Evolutionary conservation across 2,888 invertebrate genomes (phyloP).

Genomic region (Drosophila mayaguana): DNA sequence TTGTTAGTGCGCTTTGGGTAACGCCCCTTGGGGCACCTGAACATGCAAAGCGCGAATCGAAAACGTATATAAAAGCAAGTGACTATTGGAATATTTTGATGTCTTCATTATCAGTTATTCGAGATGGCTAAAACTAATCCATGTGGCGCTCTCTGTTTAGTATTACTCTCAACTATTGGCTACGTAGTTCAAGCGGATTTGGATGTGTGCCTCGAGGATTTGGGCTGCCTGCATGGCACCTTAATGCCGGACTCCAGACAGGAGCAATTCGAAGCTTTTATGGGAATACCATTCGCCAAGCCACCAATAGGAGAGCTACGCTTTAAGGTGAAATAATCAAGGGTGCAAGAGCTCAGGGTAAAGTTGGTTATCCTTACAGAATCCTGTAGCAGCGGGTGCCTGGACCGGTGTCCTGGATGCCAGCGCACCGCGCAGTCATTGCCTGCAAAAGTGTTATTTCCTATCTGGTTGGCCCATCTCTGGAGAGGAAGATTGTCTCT

Average conservation of each 20-base stretch:
- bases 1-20: background rate
- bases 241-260: constrained; percentile 70
- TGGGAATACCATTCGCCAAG: constrained; percentile 83
- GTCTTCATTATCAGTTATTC: background rate
- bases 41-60: constrained; percentile 22
- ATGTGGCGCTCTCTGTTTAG: background rate
- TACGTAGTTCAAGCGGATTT: constrained; percentile 28
- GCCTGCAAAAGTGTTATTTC: constrained; percentile 85
- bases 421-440: constrained; percentile 81
- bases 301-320: constrained; percentile 82
- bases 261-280: constrained; percentile 81
- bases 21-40: background rate
- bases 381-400: constrained; percentile 69
- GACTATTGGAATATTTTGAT: background rate
- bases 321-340: constrained; percentile 69
- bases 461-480: constrained; percentile 57
- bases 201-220: constrained; percentile 69
- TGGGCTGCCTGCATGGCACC: constrained; percentile 78
- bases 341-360: too few species aligned
- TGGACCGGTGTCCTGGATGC: constrained; percentile 79
- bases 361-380: constrained; percentile 53
- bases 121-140: constrained; percentile 18
- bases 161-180: background rate
- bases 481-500: constrained; percentile 86
- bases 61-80: constrained; percentile 23